Conservation (phyloP, 2,888 invertebrate genomes). For the Darwinula stevensoni region DNA sequence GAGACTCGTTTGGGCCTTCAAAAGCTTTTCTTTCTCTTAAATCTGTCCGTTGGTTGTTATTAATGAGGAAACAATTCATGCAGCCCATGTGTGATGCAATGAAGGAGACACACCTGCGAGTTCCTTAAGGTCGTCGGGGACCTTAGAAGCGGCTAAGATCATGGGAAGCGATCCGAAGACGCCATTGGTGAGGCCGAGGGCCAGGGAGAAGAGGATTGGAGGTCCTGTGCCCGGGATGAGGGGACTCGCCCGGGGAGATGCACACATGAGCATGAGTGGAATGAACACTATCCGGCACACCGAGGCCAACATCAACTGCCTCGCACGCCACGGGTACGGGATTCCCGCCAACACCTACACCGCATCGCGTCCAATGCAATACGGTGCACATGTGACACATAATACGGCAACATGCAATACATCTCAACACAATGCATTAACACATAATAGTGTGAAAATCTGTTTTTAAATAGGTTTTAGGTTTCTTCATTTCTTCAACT, state of each 20-base stretch:
- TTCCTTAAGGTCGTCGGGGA: conserved; percentile 55
- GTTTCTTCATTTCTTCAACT: too few species aligned
- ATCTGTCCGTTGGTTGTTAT: too few species aligned
- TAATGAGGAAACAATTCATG: too few species aligned
- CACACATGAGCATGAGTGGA: conserved; percentile 49
- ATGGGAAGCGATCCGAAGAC: conserved; percentile 70
- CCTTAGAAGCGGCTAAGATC: conserved; percentile 63
- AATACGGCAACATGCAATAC: too few species aligned
- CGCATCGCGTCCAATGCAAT: too few species aligned
- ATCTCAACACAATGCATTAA: too few species aligned
- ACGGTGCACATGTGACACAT: too few species aligned
- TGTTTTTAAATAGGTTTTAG: too few species aligned
- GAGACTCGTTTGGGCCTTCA: too few species aligned
- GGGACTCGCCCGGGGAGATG: conserved; percentile 41
- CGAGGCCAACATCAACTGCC: conserved; percentile 41
- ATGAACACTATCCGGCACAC: conserved; percentile 39
- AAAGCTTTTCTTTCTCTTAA: too few species aligned
- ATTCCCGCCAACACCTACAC: conserved; percentile 46
- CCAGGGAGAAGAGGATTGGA: conserved; percentile 30
- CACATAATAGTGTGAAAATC: too few species aligned
- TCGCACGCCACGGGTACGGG: conserved; percentile 52
- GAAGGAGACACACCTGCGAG: conserved; percentile 48
- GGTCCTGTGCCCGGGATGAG: conserved; percentile 32
- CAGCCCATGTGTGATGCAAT: too few species aligned
- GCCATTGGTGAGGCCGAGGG: conserved; percentile 55